Base-by-base conservation (phyloP, 2,113 vertebrate genomes). In the Neoarius graeffei region DNA sequence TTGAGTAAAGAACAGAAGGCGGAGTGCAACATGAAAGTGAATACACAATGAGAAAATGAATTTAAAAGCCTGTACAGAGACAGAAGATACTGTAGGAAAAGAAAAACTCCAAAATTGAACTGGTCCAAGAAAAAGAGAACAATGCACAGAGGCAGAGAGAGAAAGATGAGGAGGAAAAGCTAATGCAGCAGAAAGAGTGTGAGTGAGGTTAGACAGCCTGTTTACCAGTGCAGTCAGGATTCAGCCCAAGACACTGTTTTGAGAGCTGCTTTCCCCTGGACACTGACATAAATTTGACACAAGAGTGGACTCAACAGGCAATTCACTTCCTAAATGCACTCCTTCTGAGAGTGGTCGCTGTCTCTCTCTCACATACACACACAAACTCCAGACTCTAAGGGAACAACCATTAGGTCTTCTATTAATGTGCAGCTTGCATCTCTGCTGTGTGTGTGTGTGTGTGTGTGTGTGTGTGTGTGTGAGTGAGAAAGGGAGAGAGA, bases 41-140 rank as follows among this genome's bases (percentile, higher is more conserved):
- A 91, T 92, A 67, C 15, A 20, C 85, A 67, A 92, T 91, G 60
- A 86, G 88, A 87, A 87, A 74, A 86, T 80, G 81, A 91, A 88
- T 84, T 86, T 79, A 88, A 81, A 90, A 87, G 83, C 52, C 35
- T 69, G 87, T 89, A 83, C 88, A 59, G 82, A 88, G 85, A 76
- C 79, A 81, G 64, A 54, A 83, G 60, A 86, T 84, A 81, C 66
- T 81, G 66, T 42, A 35, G 59, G 84, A 86, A 81, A 87, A 81
- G 79, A 74, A 85, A 85, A 82, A 50, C 54, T 20, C 25, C 7
- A 20, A 81, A 74, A 74, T 42, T 76, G 79, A 57, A 73, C 59
- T 20, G 50, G 66, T 67, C 5, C 7, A 57, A 86, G 84, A n/a
- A 57, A 48, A 85, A 57, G 81, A 81, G 71, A 67, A 82, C 73